phyloP scores from a whole-genome alignment of 2,797 vertebrate species.

The Onychomys arenicola region DNA sequence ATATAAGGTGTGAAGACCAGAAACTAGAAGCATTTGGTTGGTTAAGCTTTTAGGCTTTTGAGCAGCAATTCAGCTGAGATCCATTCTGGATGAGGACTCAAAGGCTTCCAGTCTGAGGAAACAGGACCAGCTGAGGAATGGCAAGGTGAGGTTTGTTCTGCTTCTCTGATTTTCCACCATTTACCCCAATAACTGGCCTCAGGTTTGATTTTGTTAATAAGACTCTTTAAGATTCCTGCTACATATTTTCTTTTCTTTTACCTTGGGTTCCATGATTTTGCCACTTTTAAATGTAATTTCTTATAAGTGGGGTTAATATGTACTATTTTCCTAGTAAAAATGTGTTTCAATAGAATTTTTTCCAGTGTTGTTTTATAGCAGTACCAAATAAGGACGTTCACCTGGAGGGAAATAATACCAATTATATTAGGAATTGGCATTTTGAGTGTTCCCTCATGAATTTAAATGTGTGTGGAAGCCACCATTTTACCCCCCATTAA shows the following conservation, averaged over 20 bases:
- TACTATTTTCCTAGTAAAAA: slow-evolving; percentile 53
- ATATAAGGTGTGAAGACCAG: too few relatives aligned
- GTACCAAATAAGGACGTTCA: slow-evolving; percentile 23
- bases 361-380: slow-evolving; percentile 5
- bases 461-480: slow-evolving; percentile 1
- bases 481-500: slow-evolving; percentile 6
- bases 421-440: slow-evolving; percentile 41
- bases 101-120: too few relatives aligned
- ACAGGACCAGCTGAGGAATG: too few relatives aligned
- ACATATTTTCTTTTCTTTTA: slow-evolving; percentile 42
- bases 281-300: not conserved
- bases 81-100: too few relatives aligned
- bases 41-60: too few relatives aligned
- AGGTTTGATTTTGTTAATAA: too few relatives aligned
- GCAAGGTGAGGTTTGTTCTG: too few relatives aligned
- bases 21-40: too few relatives aligned
- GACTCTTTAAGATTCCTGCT: too few relatives aligned
- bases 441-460: slow-evolving; percentile 10
- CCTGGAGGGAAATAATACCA: not conserved
- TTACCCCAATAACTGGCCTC: too few relatives aligned
- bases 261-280: slow-evolving; percentile 1
- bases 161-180: too few relatives aligned
- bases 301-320: slow-evolving; percentile 17
- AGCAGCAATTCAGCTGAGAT: too few relatives aligned
- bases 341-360: slow-evolving; percentile 22